A percentile compares a stretch with the other conserved stretches of the same genome.
Conservation (phyloP, 2,113 vertebrate genomes). For the Pelvicachromis taeniatus region DNA sequence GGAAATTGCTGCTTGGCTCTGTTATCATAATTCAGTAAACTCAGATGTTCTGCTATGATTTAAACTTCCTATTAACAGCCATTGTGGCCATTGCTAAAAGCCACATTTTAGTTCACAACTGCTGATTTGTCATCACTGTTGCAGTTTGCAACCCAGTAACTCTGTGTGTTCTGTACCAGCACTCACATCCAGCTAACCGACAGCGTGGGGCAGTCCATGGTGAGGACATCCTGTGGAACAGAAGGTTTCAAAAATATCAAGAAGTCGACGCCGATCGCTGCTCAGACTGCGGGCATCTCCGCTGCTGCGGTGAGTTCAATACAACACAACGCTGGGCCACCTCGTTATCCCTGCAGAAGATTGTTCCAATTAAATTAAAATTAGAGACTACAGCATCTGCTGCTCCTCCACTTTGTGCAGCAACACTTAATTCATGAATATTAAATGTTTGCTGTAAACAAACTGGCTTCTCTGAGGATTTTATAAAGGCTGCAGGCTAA, state of each 20-base stretch:
- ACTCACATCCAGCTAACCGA: slow-evolving; percentile 88
- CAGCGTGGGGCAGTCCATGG: slow-evolving; percentile 65
- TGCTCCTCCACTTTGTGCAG: not conserved
- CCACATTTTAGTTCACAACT: not conserved
- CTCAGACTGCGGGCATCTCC: slow-evolving; percentile 86
- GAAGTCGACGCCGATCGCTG: slow-evolving; percentile 86
- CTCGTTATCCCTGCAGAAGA: not conserved
- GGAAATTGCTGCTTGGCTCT: not conserved
- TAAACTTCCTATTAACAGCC: not conserved
- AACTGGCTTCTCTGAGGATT: not conserved
- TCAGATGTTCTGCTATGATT: not conserved
- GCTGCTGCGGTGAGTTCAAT: slow-evolving; percentile 79
- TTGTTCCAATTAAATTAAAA: not conserved
- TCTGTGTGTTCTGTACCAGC: slow-evolving; percentile 56
- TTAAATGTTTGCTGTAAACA: not conserved
- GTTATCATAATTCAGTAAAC: not conserved
- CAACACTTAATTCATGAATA: not conserved
- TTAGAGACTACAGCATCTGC: not conserved
- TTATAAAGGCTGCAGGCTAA: not conserved
- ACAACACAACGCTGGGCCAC: not conserved
- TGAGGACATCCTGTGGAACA: slow-evolving; percentile 82
- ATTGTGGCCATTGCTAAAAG: not conserved
- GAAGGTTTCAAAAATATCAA: slow-evolving; percentile 91
- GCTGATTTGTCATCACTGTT: fast-evolving
- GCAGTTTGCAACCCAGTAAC: not conserved